These are phyloP conservation scores for Eupithecia subfuscata DNA, from an alignment of 2,888 invertebrate species.

Conservation along the genomic window DNA sequence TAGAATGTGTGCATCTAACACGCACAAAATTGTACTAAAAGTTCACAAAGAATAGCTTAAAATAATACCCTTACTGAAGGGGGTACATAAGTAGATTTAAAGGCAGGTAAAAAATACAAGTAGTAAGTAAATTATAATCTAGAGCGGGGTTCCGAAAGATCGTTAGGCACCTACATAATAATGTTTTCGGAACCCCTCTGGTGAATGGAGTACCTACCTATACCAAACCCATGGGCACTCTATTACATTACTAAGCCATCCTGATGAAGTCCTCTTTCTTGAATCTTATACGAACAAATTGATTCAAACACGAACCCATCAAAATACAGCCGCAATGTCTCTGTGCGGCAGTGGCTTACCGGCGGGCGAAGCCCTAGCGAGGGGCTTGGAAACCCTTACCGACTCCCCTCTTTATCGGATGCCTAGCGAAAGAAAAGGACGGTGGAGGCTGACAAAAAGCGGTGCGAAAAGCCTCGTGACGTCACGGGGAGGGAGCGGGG, in stretches of 20 bases:
- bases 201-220: neutral
- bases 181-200: neutral
- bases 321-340: conserved; percentile 42
- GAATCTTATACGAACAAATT: conserved; percentile 11
- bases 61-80: no score
- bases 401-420: conserved; percentile 47
- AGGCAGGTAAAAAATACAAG: no score
- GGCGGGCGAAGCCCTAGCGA: conserved; percentile 54
- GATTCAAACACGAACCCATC: conserved; percentile 35
- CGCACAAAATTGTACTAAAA: no score
- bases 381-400: conserved; percentile 50
- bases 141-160: neutral
- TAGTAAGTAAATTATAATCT: neutral
- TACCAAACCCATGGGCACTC: neutral
- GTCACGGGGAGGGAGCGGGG: conserved; percentile 68
- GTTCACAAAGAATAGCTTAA: no score
- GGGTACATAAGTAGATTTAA: no score
- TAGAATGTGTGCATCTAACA: no score
- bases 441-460: conserved; percentile 45
- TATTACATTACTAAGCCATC: neutral
- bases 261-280: neutral
- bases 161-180: neutral
- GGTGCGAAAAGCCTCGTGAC: conserved; percentile 68
- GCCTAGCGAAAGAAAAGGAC: conserved; percentile 46
- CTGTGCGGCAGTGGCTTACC: conserved; percentile 41